Conservation (phyloP, 2,888 invertebrate genomes). For the Ornithoptera priamus region DNA sequence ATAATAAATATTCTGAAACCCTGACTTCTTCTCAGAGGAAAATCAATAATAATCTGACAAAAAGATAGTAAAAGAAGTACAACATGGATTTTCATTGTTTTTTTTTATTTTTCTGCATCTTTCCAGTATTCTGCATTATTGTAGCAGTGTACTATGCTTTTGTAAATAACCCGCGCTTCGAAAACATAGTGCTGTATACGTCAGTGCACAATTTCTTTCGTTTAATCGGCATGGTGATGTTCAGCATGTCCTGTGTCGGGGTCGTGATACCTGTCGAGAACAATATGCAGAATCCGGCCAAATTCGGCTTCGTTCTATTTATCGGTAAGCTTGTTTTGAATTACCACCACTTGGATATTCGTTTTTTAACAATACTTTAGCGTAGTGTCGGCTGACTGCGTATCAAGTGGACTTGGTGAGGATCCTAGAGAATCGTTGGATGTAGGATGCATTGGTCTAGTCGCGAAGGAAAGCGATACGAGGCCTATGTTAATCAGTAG, state of each 20-base stretch:
- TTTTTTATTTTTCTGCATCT: neutral
- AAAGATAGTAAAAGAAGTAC: too few species aligned
- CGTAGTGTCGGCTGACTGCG: neutral
- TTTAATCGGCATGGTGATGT: constrained; percentile 77
- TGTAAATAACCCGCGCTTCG: constrained; percentile 45
- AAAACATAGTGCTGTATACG: constrained; percentile 34
- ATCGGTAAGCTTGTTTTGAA: constrained; percentile 42
- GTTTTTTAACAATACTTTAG: neutral
- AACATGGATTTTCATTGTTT: too few species aligned
- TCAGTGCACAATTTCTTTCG: constrained; percentile 40
- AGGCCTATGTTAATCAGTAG: too few species aligned
- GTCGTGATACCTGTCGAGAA: constrained; percentile 61
- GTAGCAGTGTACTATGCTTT: constrained; percentile 50
- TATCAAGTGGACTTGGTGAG: too few species aligned
- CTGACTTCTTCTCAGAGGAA: too few species aligned
- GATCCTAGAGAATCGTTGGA: too few species aligned
- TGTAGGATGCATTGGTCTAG: too few species aligned
- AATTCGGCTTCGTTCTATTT: constrained; percentile 41
- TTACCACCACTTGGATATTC: neutral
- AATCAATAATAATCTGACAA: too few species aligned
- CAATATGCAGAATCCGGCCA: constrained; percentile 56
- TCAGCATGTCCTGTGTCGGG: constrained; percentile 75
- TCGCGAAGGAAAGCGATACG: too few species aligned
- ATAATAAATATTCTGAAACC: too few species aligned
- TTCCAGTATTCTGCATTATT: constrained; percentile 50